Evolutionary conservation across 23 tunicate genomes (phyloP).

Genomic region (Styela plicata): DNA sequence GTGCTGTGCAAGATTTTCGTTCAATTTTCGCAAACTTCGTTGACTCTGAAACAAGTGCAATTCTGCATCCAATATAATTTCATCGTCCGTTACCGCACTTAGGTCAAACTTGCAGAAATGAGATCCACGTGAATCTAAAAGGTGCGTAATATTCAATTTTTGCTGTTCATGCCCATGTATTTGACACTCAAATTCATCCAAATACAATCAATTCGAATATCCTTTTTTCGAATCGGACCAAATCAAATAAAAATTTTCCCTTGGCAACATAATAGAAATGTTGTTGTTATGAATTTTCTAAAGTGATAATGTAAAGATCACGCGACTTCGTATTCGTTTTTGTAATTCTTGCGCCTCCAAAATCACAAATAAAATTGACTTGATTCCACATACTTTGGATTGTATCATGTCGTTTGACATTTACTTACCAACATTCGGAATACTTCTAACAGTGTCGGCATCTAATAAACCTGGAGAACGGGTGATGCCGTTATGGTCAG

Average conservation of each 20-base stretch:
- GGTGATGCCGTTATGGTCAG: slow-evolving; percentile 57
- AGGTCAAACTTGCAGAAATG: slow-evolving; percentile 48
- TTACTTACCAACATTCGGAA: slow-evolving; percentile 65
- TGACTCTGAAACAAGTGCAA: slow-evolving; percentile 52
- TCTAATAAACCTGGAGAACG: slow-evolving; percentile 56
- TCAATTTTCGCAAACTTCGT: slow-evolving; percentile 8
- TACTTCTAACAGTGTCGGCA: slow-evolving; percentile 79
- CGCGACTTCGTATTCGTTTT: too few relatives aligned
- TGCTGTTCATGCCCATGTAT: too few relatives aligned
- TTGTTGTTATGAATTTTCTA: too few relatives aligned
- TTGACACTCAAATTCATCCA: too few relatives aligned
- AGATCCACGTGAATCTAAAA: slow-evolving; percentile 45
- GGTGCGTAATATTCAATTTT: too few relatives aligned
- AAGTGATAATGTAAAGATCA: too few relatives aligned
- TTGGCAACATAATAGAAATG: too few relatives aligned
- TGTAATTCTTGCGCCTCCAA: too few relatives aligned
- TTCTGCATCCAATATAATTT: slow-evolving; percentile 58
- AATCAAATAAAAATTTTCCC: too few relatives aligned
- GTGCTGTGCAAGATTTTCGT: background rate
- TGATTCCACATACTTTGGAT: background rate
- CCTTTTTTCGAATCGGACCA: too few relatives aligned
- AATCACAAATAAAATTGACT: background rate
- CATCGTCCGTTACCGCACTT: slow-evolving; percentile 24
- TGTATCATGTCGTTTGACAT: background rate
- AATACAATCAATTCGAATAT: too few relatives aligned